Percentiles rank a stretch among this genome's conserved stretches.
Evolutionary conservation across 1,140 invertebrate genomes (phyloP).

Genomic region (Vollenhovia emeryi): DNA sequence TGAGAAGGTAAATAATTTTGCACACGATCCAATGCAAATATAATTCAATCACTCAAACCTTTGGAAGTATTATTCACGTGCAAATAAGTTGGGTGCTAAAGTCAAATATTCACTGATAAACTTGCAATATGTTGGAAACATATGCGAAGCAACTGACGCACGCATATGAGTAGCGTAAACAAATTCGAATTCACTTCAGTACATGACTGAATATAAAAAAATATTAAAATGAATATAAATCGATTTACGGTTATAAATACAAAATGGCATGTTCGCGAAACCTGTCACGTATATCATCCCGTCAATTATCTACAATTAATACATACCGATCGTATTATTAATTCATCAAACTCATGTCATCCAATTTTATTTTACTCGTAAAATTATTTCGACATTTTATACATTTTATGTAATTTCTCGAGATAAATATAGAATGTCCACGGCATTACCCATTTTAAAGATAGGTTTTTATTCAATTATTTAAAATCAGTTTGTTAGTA

Average conservation of each 20-base stretch:
- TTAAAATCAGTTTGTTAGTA: background rate
- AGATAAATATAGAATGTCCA: background rate
- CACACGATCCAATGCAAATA: background rate
- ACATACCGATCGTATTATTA: background rate
- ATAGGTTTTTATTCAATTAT: background rate
- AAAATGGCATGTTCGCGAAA: background rate
- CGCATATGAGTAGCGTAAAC: background rate
- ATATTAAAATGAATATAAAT: slow-evolving; percentile 39
- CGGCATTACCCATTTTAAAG: background rate
- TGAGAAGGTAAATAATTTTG: background rate
- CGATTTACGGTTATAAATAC: slow-evolving; percentile 3
- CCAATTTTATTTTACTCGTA: background rate
- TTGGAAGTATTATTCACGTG: background rate
- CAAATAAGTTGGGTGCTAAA: slow-evolving; percentile 23
- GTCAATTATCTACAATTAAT: slow-evolving; percentile 32
- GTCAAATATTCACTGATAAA: slow-evolving; percentile 36
- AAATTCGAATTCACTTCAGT: slow-evolving; percentile 29
- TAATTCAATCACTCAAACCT: background rate
- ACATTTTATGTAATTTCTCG: background rate
- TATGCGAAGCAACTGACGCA: background rate
- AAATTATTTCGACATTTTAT: slow-evolving; percentile 25
- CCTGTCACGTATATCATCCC: background rate
- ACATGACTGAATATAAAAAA: background rate
- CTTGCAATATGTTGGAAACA: slow-evolving; percentile 10
- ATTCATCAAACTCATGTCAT: slow-evolving; percentile 17